Conservation (phyloP, 2,888 invertebrate species). For the Zele albiditarsus region DNA sequence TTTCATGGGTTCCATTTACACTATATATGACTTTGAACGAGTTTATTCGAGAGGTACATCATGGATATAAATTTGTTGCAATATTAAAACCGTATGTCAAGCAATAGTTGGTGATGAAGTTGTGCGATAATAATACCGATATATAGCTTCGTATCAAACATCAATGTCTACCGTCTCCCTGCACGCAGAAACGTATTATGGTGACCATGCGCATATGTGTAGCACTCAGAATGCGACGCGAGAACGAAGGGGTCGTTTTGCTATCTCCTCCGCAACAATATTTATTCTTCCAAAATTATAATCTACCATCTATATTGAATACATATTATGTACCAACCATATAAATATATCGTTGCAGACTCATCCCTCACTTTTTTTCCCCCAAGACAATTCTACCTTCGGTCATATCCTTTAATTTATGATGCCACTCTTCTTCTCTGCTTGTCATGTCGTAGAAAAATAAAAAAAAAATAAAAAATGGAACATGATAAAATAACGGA, state of each 20-base stretch:
- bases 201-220: constrained; percentile 54
- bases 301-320: constrained; percentile 22
- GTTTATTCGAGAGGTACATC: neutral
- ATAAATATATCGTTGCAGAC: neutral
- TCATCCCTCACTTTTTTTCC: constrained; percentile 12
- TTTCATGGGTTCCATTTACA: neutral
- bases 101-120: constrained; percentile 27
- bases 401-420: constrained; percentile 10
- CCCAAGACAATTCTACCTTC: neutral
- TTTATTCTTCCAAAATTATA: constrained; percentile 3
- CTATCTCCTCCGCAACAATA: constrained; percentile 43
- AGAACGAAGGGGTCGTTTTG: constrained; percentile 45
- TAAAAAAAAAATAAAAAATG: neutral
- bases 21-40: neutral
- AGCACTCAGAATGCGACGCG: constrained; percentile 9
- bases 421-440: neutral
- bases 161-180: constrained; percentile 68
- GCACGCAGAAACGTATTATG: constrained; percentile 56
- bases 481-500: constrained; percentile 13
- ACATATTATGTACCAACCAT: neutral
- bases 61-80: neutral
- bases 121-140: constrained; percentile 66
- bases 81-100: neutral
- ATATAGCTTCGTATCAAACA: constrained; percentile 57
- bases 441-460: neutral